Evolutionary conservation across 2,888 invertebrate species (phyloP), one percentile per base, ranked within the genome.

Genomic region (Strigamia crassipes): DNA sequence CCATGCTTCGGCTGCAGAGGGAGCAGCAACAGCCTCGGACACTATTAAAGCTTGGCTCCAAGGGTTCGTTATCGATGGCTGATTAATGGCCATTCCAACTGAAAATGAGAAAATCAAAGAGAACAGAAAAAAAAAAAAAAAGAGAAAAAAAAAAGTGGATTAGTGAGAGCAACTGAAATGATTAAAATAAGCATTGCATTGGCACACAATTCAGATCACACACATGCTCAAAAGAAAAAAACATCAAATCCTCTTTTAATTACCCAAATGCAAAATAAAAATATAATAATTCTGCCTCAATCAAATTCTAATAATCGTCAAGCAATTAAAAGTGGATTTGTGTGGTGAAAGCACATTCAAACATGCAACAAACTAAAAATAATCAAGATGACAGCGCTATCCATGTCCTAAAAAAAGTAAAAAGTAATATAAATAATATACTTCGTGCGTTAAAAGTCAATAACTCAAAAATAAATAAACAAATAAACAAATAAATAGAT

Each of bases 1-100:
- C 82, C 84, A 84, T 27, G 81, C 83, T 77, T 84, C 83, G 56
- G 83, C 83, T 79, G 82, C 51, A 31, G 82, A 83, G 51, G 73
- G 38, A 13, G 23, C 78, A 41, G 34, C 41, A n/a, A 23, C 81
- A 31, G 23, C 66, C 21, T 81, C 77, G 31, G 81, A 81, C 73
- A 23, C 79, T 79, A 42, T 18, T 18, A 38, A 31, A 38, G 31
- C 38, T 38, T 31, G 21, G 31, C 31, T 38, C 78, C 78, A 78
- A 38, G 78, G 78, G 23, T 34, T 78, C 78, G 78, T 78, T 41
- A 41, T 27, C 78, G 78, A 31, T 31, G 34, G 78, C 31, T 78
- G 78, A 41, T 78, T 78, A 41, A 18, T 78, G 34, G 34, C 31
- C 27, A 38, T 41, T 78, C 34, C 78, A 78, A 78, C 34, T 61